Base-by-base conservation (phyloP, 1,140 invertebrate genomes). In the Brachionus angularis region DNA sequence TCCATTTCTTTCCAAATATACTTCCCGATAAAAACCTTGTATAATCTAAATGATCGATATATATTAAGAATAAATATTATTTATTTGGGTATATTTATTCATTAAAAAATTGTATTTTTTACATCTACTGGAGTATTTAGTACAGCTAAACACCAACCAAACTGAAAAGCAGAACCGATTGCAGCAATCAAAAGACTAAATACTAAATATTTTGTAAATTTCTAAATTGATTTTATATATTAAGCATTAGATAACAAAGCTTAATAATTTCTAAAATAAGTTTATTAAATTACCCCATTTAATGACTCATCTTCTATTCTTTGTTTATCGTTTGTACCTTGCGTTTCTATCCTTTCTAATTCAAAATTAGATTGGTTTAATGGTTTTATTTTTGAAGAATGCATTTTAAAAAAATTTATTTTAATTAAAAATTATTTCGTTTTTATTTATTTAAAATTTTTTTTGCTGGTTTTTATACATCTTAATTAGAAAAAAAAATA, bases 101-200 rank as follows among this genome's bases (percentile, higher is more conserved):
- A 5, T 50, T 31, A 18, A 36, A 5, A 18, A 31, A 46, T 47
- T 67, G 21, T 23, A 67, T 47, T 50, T 34, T 76, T 74, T 84
- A 92, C 90, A 75, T 84, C 84, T 84, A 93, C 88, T 42, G 91
- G 89, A 31, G 89, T 86, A 77, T 94, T 93, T 27, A 94, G 94
- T 71, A 98, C 91, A 2, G 91, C 92, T 1, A 89, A 92, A 77
- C 93, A 92, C 82, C 93, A 95, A 18, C 92, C 92, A 84, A 94
- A 91, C 78, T 94, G 91, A 78, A 94, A 95, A 89, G 98, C 98
- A 7, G 89, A 86, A 0, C 91, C 91, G 62, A 92, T 87, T 46
- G 91, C 85, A 5, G 88, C 89, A 5, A 89, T 87, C 0, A 90
- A 88, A 50, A 91, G 88, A 7, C 90, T 89, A 76, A 91, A 88